Base-by-base conservation (phyloP, 2,888 invertebrate genomes). In the Drosophila neutralis region DNA sequence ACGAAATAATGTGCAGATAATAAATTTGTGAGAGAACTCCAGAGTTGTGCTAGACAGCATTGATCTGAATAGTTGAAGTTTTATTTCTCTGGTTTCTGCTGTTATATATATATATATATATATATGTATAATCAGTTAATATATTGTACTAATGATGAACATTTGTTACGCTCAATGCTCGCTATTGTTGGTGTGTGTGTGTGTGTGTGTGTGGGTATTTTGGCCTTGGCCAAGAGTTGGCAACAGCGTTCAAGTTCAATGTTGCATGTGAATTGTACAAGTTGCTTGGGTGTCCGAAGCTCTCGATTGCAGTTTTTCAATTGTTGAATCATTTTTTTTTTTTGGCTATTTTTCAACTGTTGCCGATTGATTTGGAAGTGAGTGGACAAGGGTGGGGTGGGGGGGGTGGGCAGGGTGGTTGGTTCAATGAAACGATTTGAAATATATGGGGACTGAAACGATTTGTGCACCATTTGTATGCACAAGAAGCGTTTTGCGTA, bases 381-480 rank as follows among this genome's bases (percentile, higher is more conserved):
- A 13, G 4, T 2, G 4, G 11, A 8, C 13, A 13, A 3, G 13
- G 5, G 18, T 15, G 3, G 1, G 27, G 24, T 15, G 18, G 21
- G 24, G 15, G 10, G 15, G n/a, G 42, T 11, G 38, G 2, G 1
- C 2, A 11, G 13, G 33, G 24, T 24, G 21, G 5, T 18, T 21
- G 18, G 27, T 38, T 21, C 27, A 35, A 27, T 40, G 21, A 29
- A 35, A 18, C 38, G 13, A 42, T 56, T 51, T 5, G 36, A 49
- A 49, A 27, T 35, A 62, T 36, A 59, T 63, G n/a, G 18, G 29
- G 13, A 33, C 38, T 61, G 40, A 73, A 62, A 62, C 29, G 36
- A 65, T 56, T 54, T 68, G 45, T 24, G 74, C 42, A 63, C 61
- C 27, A 74, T 75, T 78, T 76, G 76, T 80, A 78, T 78, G 78